Percentiles rank a stretch among this genome's conserved stretches.
Evolutionary conservation across 2,797 vertebrate genomes (phyloP).

Genomic region (Ptychadena robeensis): DNA sequence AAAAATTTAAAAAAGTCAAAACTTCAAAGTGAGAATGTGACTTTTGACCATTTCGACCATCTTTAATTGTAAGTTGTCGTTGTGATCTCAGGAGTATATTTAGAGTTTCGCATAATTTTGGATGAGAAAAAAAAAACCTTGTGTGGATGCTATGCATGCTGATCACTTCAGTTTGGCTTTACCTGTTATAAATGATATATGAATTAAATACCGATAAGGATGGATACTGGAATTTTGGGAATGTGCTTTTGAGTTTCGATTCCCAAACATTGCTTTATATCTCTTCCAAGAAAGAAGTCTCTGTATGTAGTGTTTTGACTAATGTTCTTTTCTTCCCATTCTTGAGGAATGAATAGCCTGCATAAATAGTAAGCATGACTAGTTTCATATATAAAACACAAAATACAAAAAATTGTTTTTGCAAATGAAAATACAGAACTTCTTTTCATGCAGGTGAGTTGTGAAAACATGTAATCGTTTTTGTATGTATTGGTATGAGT

Average conservation of each 20-base stretch:
- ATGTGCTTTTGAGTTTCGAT: constrained; percentile 28
- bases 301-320: background rate
- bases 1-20: too few species aligned
- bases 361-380: constrained; percentile 28
- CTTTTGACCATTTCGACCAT: too few species aligned
- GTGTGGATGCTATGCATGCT: background rate
- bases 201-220: constrained; percentile 9
- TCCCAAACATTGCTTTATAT: constrained; percentile 21
- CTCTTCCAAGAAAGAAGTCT: background rate
- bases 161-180: background rate
- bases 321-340: constrained; percentile 1
- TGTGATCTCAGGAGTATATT: too few species aligned
- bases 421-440: constrained; percentile 22
- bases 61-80: too few species aligned
- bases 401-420: constrained; percentile 21
- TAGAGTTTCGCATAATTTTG: too few species aligned
- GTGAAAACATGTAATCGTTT: background rate
- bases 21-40: too few species aligned
- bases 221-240: constrained; percentile 27
- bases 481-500: background rate
- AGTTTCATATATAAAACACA: constrained; percentile 12
- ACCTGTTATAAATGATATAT: background rate
- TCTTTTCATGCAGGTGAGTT: constrained; percentile 22
- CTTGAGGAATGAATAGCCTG: constrained; percentile 2
- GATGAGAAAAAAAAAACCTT: too few species aligned